Evolutionary conservation across 2,797 vertebrate genomes (phyloP).

Genomic region (Sebastolobus altivelis): DNA sequence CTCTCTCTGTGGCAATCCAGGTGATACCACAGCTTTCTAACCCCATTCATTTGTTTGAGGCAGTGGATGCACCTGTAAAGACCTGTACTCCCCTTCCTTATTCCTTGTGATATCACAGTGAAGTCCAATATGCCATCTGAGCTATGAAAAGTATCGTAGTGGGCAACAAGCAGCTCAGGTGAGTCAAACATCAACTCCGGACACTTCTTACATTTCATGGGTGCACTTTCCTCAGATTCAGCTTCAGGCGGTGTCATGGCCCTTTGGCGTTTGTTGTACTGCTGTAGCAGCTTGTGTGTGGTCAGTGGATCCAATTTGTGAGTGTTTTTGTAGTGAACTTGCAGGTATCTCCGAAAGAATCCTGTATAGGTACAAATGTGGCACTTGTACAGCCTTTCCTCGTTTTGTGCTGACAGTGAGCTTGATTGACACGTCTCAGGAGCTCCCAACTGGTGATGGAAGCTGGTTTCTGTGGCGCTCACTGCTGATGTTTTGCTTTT

Average conservation of each 20-base stretch:
- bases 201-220: constrained; percentile 87
- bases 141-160: constrained; percentile 88
- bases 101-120: constrained; percentile 75
- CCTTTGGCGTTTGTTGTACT: constrained; percentile 49
- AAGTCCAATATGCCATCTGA: constrained; percentile 88
- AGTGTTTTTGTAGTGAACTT: constrained; percentile 57
- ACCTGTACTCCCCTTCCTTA: constrained; percentile 72
- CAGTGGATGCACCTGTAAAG: constrained; percentile 89
- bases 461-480: constrained; percentile 74
- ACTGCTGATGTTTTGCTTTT: constrained; percentile 81
- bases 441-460: constrained; percentile 82
- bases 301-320: constrained; percentile 58
- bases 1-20: constrained; percentile 88
- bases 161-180: constrained; percentile 85
- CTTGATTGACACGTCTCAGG: constrained; percentile 81
- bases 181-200: constrained; percentile 87
- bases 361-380: constrained; percentile 61
- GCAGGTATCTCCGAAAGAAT: constrained; percentile 48
- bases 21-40: constrained; percentile 85
- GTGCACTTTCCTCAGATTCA: constrained; percentile 70
- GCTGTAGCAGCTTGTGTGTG: constrained; percentile 53
- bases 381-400: constrained; percentile 48
- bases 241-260: not conserved
- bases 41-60: constrained; percentile 83
- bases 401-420: fast-evolving